A percentile compares a stretch with the other conserved stretches of the same genome.
Evolutionary conservation across 2,888 invertebrate species (phyloP).

Genomic region (Andrena flavipes): DNA sequence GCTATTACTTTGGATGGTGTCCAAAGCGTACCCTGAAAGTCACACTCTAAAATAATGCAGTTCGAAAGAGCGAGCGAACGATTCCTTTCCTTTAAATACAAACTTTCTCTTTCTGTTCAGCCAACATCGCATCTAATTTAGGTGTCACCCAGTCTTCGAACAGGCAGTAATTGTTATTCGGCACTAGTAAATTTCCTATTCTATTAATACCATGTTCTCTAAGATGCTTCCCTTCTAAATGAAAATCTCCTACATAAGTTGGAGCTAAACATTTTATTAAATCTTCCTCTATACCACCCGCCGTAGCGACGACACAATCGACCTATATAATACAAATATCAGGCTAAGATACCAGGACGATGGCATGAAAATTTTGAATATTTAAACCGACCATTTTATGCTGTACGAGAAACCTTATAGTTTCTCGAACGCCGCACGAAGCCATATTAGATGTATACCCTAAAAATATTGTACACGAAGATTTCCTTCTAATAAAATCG

Average conservation of each 20-base stretch:
- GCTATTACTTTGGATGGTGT: conserved; percentile 95
- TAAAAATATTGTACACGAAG: conserved; percentile 97
- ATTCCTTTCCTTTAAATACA: conserved; percentile 16
- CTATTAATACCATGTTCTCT: conserved; percentile 95
- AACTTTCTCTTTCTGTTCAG: conserved; percentile 91
- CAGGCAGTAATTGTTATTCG: conserved; percentile 98
- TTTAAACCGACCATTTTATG: conserved; percentile 88
- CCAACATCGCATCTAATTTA: conserved; percentile 94
- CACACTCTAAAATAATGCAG: conserved; percentile 1
- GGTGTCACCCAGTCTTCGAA: conserved; percentile 99
- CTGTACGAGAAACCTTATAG: conserved; percentile 94
- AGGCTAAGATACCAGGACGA: conserved; percentile 3
- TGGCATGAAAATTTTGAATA: background rate
- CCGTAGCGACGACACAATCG: conserved; percentile 98
- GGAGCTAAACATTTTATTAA: conserved; percentile 99
- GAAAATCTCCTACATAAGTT: conserved; percentile 96
- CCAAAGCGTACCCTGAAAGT: conserved; percentile 89
- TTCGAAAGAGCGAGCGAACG: background rate
- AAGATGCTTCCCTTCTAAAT: conserved; percentile 91
- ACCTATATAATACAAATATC: conserved; percentile 86
- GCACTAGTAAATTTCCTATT: conserved; percentile 97
- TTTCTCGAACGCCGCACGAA: conserved; percentile 97
- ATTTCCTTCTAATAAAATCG: conserved; percentile 91
- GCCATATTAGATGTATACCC: conserved; percentile 99
- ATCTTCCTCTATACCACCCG: conserved; percentile 99